Percentiles rank a stretch among this genome's conserved stretches.
phyloP scores from a whole-genome alignment of 2,113 vertebrate genomes.

The Oriolus oriolus region DNA sequence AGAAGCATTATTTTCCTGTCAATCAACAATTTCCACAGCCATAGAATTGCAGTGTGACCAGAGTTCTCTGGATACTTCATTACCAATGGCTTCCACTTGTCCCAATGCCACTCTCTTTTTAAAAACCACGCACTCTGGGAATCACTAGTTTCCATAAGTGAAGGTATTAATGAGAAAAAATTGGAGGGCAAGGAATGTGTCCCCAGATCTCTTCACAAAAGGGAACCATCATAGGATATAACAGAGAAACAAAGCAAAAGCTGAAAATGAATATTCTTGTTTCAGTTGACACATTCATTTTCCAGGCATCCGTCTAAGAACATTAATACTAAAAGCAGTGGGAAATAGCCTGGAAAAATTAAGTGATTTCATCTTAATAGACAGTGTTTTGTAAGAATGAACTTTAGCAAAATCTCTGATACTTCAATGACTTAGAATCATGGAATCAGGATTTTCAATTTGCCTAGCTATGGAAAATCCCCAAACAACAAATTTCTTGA shows the following conservation, averaged over 20 bases:
- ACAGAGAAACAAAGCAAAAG: neutral
- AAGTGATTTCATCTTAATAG: slow-evolving; percentile 17
- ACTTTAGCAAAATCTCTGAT: neutral
- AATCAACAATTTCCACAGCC: neutral
- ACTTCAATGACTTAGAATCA: neutral
- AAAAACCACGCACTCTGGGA: neutral
- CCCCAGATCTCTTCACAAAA: neutral
- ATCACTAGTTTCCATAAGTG: neutral
- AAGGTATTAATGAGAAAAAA: neutral
- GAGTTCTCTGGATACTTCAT: neutral
- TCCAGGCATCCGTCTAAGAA: slow-evolving; percentile 10
- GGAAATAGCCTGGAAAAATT: neutral
- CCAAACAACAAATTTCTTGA: neutral
- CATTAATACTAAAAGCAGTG: slow-evolving; percentile 7
- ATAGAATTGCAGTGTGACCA: neutral
- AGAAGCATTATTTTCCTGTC: slow-evolving; percentile 15
- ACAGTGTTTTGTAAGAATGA: neutral
- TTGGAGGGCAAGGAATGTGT: neutral
- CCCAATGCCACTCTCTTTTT: neutral
- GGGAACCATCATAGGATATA: neutral
- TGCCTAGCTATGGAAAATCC: slow-evolving; percentile 6
- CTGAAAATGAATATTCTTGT: neutral
- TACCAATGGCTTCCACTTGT: neutral
- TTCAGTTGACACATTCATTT: slow-evolving; percentile 22
- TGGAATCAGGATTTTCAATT: neutral